phyloP scores from a whole-genome alignment of 2,888 invertebrate genomes.

The Nebria salina region DNA sequence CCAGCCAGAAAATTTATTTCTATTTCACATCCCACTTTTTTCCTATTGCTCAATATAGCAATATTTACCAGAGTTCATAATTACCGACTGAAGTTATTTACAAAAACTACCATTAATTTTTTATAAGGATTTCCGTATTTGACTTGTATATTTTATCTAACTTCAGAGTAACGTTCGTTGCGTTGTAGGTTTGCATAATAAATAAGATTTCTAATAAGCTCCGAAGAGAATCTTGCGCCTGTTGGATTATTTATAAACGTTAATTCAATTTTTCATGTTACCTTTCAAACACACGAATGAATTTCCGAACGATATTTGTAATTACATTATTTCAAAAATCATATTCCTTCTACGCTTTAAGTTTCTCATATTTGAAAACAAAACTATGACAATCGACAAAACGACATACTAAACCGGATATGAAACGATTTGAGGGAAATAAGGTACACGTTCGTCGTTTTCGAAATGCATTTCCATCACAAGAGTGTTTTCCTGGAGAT shows the following conservation, averaged over 20 bases:
- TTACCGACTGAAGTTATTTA: neutral
- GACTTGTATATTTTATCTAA: slow-evolving; percentile 4
- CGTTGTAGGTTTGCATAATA: neutral
- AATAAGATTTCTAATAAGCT: slow-evolving; percentile 16
- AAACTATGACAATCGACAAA: too few relatives aligned
- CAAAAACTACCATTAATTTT: slow-evolving; percentile 5
- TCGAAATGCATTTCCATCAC: neutral
- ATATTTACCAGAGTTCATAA: neutral
- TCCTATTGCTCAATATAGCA: too few relatives aligned
- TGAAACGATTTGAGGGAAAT: neutral
- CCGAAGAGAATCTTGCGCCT: neutral
- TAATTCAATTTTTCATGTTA: slow-evolving; percentile 18
- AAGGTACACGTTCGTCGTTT: neutral
- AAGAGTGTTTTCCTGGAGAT: neutral
- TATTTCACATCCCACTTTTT: neutral
- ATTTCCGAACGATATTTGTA: neutral
- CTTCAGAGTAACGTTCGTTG: neutral
- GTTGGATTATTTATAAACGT: slow-evolving; percentile 13
- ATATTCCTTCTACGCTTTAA: too few relatives aligned
- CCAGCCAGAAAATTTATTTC: neutral
- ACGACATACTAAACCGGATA: neutral
- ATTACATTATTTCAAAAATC: neutral
- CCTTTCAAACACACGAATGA: neutral
- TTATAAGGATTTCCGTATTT: slow-evolving; percentile 7
- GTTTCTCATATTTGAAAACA: too few relatives aligned